Percentiles rank a stretch among this genome's conserved stretches.
Evolutionary conservation across 2,888 invertebrate genomes (phyloP).

Genomic region (Tuta absoluta): DNA sequence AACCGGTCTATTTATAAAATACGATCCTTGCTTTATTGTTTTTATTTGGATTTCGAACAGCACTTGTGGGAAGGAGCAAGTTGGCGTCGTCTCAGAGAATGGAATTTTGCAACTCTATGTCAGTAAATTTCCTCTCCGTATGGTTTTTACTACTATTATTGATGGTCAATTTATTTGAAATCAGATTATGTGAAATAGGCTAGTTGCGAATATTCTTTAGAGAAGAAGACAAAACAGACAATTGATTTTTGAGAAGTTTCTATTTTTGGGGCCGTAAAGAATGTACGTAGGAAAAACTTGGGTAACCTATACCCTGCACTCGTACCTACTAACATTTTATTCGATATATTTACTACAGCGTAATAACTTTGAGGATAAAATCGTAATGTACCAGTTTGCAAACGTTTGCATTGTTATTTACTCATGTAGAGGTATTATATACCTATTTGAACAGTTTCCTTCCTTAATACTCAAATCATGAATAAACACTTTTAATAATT

Average conservation of each 20-base stretch:
- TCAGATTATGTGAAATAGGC: too few relatives aligned
- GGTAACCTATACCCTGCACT: neutral
- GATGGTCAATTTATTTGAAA: too few relatives aligned
- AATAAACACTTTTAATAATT: too few relatives aligned
- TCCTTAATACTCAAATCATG: too few relatives aligned
- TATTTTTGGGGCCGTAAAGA: too few relatives aligned
- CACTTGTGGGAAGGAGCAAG: neutral
- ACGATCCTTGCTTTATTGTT: conserved; percentile 11
- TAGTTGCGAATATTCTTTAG: too few relatives aligned
- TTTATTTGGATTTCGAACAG: conserved; percentile 12
- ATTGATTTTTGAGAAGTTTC: too few relatives aligned
- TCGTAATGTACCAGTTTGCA: neutral
- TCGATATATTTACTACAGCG: too few relatives aligned
- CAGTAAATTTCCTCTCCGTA: neutral
- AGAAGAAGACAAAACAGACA: too few relatives aligned
- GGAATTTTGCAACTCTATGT: neutral
- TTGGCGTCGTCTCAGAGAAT: neutral
- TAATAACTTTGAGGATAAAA: neutral
- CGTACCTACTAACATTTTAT: neutral
- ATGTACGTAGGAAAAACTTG: neutral
- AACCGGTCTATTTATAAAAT: conserved; percentile 25
- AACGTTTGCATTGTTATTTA: neutral
- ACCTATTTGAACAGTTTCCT: neutral
- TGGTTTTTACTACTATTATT: neutral
- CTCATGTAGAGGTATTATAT: neutral